A percentile compares a stretch with the other conserved stretches of the same genome.
phyloP scores from a whole-genome alignment of 2,888 invertebrate species.

The Lasioglossum villosulum region DNA sequence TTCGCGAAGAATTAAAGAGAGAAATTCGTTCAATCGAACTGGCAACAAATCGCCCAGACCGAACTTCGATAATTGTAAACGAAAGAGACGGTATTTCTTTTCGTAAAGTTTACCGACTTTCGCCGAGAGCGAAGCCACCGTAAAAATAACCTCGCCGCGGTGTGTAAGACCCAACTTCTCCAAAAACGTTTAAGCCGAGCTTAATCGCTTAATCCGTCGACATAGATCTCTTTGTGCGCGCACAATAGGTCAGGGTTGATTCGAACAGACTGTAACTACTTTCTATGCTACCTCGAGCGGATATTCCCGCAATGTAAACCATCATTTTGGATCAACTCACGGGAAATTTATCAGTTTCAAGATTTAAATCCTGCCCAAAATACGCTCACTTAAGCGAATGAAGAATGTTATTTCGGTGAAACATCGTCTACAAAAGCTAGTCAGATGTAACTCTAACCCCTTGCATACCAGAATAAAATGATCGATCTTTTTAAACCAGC shows the following conservation, averaged over 20 bases:
- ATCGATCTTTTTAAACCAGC: neutral
- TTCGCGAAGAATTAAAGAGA: neutral
- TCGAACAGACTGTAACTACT: constrained; percentile 59
- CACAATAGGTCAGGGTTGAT: constrained; percentile 57
- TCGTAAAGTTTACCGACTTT: neutral
- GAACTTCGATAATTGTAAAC: constrained; percentile 5
- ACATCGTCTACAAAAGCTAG: neutral
- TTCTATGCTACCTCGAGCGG: constrained; percentile 44
- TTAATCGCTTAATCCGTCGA: constrained; percentile 67
- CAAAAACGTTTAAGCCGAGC: constrained; percentile 54
- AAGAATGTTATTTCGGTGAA: neutral
- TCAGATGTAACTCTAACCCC: neutral
- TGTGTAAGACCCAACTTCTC: constrained; percentile 33
- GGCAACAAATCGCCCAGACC: neutral
- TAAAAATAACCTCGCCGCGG: constrained; percentile 19
- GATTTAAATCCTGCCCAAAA: constrained; percentile 12
- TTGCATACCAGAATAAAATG: neutral
- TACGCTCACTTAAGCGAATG: neutral
- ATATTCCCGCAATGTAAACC: constrained; percentile 34
- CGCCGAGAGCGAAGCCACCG: neutral
- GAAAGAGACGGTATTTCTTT: neutral
- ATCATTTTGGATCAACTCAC: constrained; percentile 45
- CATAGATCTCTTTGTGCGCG: constrained; percentile 63
- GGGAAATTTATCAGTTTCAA: constrained; percentile 36
- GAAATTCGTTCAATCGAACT: neutral